Evolutionary conservation across 2,888 invertebrate species (phyloP).

Genomic region (Oasisia sp.): DNA sequence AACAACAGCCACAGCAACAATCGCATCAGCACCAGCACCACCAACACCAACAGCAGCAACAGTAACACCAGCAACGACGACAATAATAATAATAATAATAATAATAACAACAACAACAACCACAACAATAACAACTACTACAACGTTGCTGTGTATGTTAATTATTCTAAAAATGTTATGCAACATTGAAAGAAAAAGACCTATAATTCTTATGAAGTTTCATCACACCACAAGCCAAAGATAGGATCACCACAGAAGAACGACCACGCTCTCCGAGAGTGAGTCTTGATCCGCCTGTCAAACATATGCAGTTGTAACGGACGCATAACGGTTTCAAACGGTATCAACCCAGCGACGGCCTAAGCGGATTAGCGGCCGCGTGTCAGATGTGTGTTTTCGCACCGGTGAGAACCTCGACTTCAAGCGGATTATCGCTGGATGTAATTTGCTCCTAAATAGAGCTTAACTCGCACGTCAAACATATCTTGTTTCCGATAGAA

Average conservation of each 20-base stretch:
- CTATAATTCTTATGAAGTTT: not conserved
- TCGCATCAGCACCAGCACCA: no score
- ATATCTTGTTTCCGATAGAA: not conserved
- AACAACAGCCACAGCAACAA: no score
- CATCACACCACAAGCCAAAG: not conserved
- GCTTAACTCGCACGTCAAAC: not conserved
- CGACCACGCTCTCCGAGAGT: not conserved
- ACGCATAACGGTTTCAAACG: not conserved
- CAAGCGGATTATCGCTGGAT: not conserved
- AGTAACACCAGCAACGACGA: no score
- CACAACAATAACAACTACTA: not conserved
- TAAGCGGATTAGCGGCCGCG: not conserved
- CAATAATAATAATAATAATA: no score
- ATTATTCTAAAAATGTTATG: not conserved
- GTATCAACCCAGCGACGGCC: not conserved
- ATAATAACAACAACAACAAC: not conserved
- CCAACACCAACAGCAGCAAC: no score
- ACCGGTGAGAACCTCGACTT: not conserved
- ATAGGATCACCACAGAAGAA: not conserved
- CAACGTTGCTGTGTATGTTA: not conserved
- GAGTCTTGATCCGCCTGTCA: not conserved
- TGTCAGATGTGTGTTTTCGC: not conserved
- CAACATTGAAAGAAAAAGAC: not conserved
- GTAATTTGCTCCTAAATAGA: conserved; percentile 1
- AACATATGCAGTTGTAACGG: not conserved